Conservation (phyloP, 2,888 invertebrate genomes). For the Nebria brevicollis region DNA sequence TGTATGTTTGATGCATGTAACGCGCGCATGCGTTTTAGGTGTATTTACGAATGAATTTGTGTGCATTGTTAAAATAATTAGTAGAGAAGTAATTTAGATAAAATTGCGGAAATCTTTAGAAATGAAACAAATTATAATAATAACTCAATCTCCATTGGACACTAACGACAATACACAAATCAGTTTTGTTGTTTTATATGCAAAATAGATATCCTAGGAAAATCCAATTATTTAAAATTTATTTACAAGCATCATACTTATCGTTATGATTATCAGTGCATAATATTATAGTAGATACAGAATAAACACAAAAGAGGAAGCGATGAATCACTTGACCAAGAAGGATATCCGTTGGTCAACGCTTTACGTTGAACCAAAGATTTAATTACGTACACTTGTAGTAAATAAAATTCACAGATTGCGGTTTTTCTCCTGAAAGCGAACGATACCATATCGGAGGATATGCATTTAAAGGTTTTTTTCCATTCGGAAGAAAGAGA, state of each 20-base stretch:
- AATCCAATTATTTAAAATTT: neutral
- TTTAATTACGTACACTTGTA: neutral
- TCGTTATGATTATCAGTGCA: conserved; percentile 27
- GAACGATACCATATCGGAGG: neutral
- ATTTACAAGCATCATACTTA: neutral
- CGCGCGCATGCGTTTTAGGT: neutral
- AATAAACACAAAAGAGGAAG: conserved; percentile 23
- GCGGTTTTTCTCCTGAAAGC: neutral
- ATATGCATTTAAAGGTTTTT: neutral
- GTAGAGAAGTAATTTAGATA: neutral
- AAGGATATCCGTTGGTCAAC: conserved; percentile 37
- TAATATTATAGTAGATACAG: neutral
- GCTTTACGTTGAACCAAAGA: neutral
- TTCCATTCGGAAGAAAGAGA: neutral
- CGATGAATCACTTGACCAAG: conserved; percentile 17
- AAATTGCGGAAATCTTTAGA: conserved; percentile 1
- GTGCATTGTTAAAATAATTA: no score
- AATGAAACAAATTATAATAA: neutral
- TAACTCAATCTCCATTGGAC: neutral
- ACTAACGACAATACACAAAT: neutral
- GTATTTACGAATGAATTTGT: neutral
- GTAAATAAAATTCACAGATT: neutral
- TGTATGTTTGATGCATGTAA: neutral
- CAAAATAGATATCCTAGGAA: neutral
- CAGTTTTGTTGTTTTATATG: neutral